Conservation (phyloP, 2,113 vertebrate genomes). For the Syngnathus typhle region DNA sequence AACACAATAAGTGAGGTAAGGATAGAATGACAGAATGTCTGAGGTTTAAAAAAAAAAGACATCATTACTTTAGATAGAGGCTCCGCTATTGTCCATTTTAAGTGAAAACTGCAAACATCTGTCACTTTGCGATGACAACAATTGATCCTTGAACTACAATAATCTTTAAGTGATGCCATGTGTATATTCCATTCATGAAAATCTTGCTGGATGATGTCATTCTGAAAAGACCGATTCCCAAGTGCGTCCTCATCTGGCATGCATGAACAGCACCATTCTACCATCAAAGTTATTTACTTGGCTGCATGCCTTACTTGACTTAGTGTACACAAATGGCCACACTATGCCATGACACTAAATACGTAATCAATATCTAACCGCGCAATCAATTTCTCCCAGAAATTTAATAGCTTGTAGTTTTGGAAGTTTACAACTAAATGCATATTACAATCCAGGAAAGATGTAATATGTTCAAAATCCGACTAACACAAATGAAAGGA, state of each 20-base stretch:
- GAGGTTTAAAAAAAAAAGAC: constrained; percentile 37
- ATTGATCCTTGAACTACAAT: too few species aligned
- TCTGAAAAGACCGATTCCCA: constrained; percentile 26
- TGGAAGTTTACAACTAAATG: constrained; percentile 18
- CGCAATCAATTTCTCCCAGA: constrained; percentile 23
- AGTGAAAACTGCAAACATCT: constrained; percentile 15
- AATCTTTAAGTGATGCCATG: neutral
- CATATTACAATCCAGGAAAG: constrained; percentile 31
- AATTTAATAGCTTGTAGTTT: constrained; percentile 38
- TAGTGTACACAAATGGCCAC: neutral
- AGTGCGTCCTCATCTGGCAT: constrained; percentile 53
- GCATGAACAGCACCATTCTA: constrained; percentile 55
- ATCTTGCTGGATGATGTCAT: neutral
- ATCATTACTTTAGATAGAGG: constrained; percentile 6
- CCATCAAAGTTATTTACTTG: constrained; percentile 45
- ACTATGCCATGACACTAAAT: constrained; percentile 27
- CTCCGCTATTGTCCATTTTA: constrained; percentile 1
- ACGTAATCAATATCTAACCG: constrained; percentile 25
- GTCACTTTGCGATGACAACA: too few species aligned
- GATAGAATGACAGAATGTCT: constrained; percentile 49
- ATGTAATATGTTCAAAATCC: constrained; percentile 7
- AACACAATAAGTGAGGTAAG: constrained; percentile 29
- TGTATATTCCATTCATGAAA: neutral
- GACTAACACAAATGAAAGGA: constrained; percentile 11
- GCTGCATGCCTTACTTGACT: neutral